A percentile compares a stretch with the other conserved stretches of the same genome.
Conservation (phyloP, 2,888 invertebrate species). For the Dynastes tityus region DNA sequence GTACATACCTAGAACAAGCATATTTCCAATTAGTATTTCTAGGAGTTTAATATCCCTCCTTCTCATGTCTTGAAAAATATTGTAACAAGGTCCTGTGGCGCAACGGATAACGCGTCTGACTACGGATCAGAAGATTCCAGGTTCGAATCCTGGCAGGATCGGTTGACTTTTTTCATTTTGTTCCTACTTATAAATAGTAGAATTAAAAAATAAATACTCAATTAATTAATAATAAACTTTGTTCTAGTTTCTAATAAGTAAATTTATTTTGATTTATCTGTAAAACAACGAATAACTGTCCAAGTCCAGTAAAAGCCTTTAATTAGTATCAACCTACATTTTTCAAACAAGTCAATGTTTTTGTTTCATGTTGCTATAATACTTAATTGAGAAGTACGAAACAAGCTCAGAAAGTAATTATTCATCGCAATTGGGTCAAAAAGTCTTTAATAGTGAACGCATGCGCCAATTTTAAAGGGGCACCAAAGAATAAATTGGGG, state of each 20-base stretch:
- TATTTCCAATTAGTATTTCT: too few relatives aligned
- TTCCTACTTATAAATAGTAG: too few relatives aligned
- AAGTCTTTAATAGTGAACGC: constrained; percentile 39
- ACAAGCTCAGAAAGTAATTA: constrained; percentile 22
- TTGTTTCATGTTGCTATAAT: not conserved
- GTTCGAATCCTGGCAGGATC: constrained; percentile 58
- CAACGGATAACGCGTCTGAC: constrained; percentile 75
- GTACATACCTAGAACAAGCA: too few relatives aligned
- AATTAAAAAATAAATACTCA: too few relatives aligned
- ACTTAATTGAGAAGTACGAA: constrained; percentile 8
- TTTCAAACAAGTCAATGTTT: too few relatives aligned
- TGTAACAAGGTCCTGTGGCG: constrained; percentile 71
- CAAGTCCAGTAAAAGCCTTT: too few relatives aligned
- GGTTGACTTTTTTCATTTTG: constrained; percentile 37
- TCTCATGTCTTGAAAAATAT: not conserved
- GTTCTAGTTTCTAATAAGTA: not conserved
- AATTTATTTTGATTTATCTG: too few relatives aligned
- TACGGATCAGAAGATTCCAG: constrained; percentile 68
- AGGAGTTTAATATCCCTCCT: not conserved
- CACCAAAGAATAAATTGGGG: constrained; percentile 50
- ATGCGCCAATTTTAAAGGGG: constrained; percentile 49
- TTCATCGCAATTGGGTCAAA: constrained; percentile 45
- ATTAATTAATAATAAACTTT: too few relatives aligned
- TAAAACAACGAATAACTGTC: too few relatives aligned
- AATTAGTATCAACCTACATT: too few relatives aligned